Evolutionary conservation across 2,113 vertebrate genomes (phyloP).

Genomic region (human (Homo sapiens)): DNA sequence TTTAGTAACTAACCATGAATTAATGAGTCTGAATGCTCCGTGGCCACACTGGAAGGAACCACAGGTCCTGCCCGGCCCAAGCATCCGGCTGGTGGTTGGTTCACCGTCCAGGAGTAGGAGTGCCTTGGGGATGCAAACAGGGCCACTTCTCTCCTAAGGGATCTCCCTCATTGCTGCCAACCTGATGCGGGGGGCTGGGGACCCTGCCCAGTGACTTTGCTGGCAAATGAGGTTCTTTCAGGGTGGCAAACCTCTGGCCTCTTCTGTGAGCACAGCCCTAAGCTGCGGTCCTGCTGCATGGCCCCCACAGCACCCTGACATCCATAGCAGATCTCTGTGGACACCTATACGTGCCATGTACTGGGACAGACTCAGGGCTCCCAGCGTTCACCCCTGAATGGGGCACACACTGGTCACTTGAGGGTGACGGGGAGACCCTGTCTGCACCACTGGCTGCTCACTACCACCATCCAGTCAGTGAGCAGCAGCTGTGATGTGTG

Average conservation of each 20-base stretch:
- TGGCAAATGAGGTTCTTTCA: background rate
- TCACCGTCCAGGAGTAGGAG: background rate
- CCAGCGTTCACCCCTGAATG: background rate
- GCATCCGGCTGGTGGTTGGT: background rate
- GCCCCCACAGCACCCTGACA: fast-evolving
- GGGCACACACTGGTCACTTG: fast-evolving
- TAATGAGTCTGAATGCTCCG: too few species aligned
- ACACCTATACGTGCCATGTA: background rate
- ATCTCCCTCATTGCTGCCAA: background rate
- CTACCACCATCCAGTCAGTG: background rate
- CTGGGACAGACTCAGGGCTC: background rate
- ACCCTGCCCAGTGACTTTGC: background rate
- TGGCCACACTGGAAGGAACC: background rate
- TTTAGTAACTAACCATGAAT: background rate
- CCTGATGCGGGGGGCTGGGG: background rate
- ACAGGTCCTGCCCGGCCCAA: fast-evolving
- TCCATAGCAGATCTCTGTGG: background rate
- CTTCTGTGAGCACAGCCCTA: background rate
- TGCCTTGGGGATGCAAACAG: background rate
- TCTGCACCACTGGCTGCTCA: background rate
- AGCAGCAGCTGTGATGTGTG: fast-evolving
- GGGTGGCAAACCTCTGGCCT: background rate
- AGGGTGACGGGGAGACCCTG: background rate
- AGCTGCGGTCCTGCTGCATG: background rate
- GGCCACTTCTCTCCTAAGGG: background rate